These are phyloP conservation scores for Micromys minutus DNA, from an alignment of 2,113 vertebrate species.

Conservation along the genomic window DNA sequence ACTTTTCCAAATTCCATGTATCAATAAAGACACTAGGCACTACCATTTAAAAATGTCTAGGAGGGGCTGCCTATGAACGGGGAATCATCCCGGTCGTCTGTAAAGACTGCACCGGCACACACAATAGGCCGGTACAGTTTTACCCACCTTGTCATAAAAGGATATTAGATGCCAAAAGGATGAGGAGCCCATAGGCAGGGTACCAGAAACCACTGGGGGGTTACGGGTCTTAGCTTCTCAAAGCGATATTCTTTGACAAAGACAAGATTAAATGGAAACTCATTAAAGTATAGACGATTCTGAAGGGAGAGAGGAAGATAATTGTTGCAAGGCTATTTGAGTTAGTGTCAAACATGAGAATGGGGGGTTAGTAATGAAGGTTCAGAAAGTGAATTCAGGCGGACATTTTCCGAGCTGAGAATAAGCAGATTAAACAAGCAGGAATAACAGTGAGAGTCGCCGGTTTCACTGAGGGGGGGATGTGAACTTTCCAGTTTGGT, in stretches of 20 bases:
- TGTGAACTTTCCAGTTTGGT: conserved; percentile 33
- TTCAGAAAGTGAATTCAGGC: conserved; percentile 71
- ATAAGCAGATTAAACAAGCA: conserved; percentile 43
- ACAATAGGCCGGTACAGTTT: conserved; percentile 45
- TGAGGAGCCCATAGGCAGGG: background rate
- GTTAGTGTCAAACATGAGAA: conserved; percentile 76
- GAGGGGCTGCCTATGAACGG: conserved; percentile 48
- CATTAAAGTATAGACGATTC: conserved; percentile 68
- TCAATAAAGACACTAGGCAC: background rate
- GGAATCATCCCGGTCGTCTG: conserved; percentile 27
- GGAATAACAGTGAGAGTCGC: conserved; percentile 19
- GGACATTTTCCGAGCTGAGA: conserved; percentile 50
- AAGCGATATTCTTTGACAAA: conserved; percentile 75
- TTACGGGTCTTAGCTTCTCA: conserved; percentile 75
- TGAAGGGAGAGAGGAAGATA: conserved; percentile 71
- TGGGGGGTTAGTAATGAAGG: conserved; percentile 68
- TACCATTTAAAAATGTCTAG: conserved; percentile 24
- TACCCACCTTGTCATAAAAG: conserved; percentile 65
- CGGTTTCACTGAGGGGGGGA: conserved; percentile 53
- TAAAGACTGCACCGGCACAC: background rate
- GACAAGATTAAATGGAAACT: conserved; percentile 78
- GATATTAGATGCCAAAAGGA: conserved; percentile 26
- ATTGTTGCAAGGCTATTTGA: conserved; percentile 80
- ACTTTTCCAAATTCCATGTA: conserved; percentile 31
- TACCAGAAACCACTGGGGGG: conserved; percentile 48